These are phyloP conservation scores for Cydia fagiglandana DNA, from an alignment of 1,140 invertebrate species.

Conservation along the genomic window DNA sequence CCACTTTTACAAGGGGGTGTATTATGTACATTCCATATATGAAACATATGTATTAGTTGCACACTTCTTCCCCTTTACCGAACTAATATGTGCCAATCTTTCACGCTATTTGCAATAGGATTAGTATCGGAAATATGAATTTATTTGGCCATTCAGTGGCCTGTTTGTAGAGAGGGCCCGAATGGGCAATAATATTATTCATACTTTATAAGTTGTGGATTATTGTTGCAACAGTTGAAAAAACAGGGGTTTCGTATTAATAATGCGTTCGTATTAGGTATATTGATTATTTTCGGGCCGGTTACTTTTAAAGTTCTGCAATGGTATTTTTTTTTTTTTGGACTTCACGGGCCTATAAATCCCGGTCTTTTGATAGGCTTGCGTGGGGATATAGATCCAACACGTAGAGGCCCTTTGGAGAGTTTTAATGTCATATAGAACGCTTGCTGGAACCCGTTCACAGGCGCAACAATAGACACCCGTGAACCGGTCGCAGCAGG, in stretches of 20 bases:
- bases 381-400: too few relatives aligned
- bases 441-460: too few relatives aligned
- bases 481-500: too few relatives aligned
- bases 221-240: constrained; percentile 31
- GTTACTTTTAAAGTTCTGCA: too few relatives aligned
- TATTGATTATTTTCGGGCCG: too few relatives aligned
- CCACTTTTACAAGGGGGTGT: background rate
- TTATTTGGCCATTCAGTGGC: constrained; percentile 50
- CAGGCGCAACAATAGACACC: too few relatives aligned
- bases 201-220: constrained; percentile 42
- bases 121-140: constrained; percentile 49
- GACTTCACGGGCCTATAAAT: too few relatives aligned
- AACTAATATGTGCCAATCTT: constrained; percentile 17
- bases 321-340: too few relatives aligned
- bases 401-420: too few relatives aligned
- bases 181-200: constrained; percentile 53
- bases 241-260: constrained; percentile 13
- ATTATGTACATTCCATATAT: constrained; percentile 18
- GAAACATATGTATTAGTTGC: constrained; percentile 30
- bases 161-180: constrained; percentile 36
- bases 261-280: background rate
- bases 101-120: constrained; percentile 43
- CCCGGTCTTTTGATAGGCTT: too few relatives aligned
- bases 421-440: too few relatives aligned
- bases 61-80: background rate